phyloP scores from a whole-genome alignment of 1,140 invertebrate genomes.

The Calephelis nemesis region DNA sequence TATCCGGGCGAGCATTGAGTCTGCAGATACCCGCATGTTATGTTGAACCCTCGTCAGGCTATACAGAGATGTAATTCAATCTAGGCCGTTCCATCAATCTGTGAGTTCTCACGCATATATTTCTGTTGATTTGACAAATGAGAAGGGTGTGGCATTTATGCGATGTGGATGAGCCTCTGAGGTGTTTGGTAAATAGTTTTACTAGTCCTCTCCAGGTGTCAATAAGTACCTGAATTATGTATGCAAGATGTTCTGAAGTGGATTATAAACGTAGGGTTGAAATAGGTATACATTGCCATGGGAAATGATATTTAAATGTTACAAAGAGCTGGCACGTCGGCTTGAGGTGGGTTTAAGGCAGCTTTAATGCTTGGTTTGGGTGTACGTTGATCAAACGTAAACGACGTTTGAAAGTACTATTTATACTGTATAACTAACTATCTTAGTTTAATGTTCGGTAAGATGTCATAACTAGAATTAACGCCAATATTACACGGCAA shows the following conservation, averaged over 20 bases:
- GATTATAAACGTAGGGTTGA: neutral
- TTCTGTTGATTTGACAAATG: constrained; percentile 79
- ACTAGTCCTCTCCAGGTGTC: constrained; percentile 23
- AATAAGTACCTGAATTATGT: constrained; percentile 10
- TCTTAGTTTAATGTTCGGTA: too few relatives aligned
- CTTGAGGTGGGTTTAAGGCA: neutral
- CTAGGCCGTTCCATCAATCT: constrained; percentile 74
- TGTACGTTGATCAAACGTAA: neutral
- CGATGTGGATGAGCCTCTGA: constrained; percentile 41
- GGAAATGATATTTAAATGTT: neutral
- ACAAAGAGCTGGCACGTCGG: neutral
- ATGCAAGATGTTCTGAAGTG: neutral
- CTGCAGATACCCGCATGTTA: constrained; percentile 59
- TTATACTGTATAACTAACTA: too few relatives aligned
- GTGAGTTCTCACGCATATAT: constrained; percentile 76
- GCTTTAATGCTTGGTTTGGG: neutral
- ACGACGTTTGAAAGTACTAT: too few relatives aligned
- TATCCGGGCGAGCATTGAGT: constrained; percentile 45
- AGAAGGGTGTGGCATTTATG: constrained; percentile 66
- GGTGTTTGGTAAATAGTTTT: constrained; percentile 25
- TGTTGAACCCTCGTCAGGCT: constrained; percentile 73
- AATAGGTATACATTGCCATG: neutral
- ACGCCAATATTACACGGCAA: too few relatives aligned
- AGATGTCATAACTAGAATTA: too few relatives aligned
- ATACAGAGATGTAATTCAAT: constrained; percentile 73